Evolutionary conservation across 2,797 vertebrate genomes (phyloP), one percentile per base, ranked within the genome.

Genomic region (Octomys mimax): DNA sequence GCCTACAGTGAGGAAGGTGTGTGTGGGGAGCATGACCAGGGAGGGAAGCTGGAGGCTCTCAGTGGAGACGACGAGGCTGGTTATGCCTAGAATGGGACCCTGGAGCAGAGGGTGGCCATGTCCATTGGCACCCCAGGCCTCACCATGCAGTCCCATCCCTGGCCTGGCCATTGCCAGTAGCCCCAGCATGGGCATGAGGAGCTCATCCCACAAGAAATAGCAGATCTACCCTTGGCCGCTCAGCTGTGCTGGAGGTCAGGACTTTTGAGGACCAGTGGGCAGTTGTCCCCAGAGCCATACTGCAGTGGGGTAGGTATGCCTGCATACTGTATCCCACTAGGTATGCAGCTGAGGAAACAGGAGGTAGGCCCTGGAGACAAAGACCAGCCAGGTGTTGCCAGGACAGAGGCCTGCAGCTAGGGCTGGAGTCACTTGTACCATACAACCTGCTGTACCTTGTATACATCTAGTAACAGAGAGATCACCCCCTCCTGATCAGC

Each of bases 241-340:
- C 3, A 2, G 46, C n/a, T 16, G 46, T 93, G 42, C 88, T 64
- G 64, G 89, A 73, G 62, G 78, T 61, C 22, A n/a, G n/a, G 73
- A 46, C 84, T 46, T 71, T 7, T 8, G 54, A 68, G 54, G n/a
- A 54, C n/a, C 31, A 10, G 46, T 28, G 31, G 5, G 31, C 9
- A 7, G 42, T 36, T 64, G 87, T 78, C 39, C 39, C 73, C 49
- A 31, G 73, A 49, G 46, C 57, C 42, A 46, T 36, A 64, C n/a
- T 31, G 39, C 2, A 0, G 6, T 13, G 31, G 59, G 12, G 5
- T 22, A 14, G 71, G 2, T 36, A 5, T 49, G 39, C 39, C n/a
- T 21, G 13, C 85, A 28, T 49, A 36, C 18, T 6, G 2, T 2
- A 64, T n/a, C 24, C 66, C 49, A 26, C 42, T 18, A 75, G 31